Base-by-base conservation (phyloP, 2,797 vertebrate species). In the Sternarchorhynchus goeldii region DNA sequence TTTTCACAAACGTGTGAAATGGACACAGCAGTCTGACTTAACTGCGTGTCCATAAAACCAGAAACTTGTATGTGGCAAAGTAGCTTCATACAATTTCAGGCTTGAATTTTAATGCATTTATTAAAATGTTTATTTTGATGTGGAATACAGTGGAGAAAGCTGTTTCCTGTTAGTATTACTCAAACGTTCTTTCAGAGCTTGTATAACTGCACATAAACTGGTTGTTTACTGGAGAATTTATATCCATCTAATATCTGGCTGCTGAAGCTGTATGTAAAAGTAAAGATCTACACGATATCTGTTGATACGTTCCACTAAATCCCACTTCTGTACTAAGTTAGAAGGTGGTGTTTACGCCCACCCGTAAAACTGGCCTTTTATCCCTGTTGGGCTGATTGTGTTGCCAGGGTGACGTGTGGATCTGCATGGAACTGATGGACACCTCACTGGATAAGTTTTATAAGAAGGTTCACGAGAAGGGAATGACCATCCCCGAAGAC, bases 401-500 rank as follows among this genome's bases (percentile, higher is more conserved):
- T 85, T 80, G 76, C 71, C 88, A 99, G 97, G 98, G 98, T 0
- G 98, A 99, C 0, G 98, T 99, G 75, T 99, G 98, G 97, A 99
- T 99, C 89, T 99, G 97, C 83, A 99, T 99, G 98, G 98, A 99
- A 87, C 92, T 99, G 82, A 97, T 99, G 98, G 98, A 99, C 90
- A 99, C 97, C 0, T 99, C 98, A 58, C 90, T 99, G 94, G 98
- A 99, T 89, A 99, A 99, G 84, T 99, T 99, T 90, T 99, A 99
- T 88, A 99, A 99, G 88, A 94, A 95, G 1, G 98, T 99, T 55
- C 95, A 97, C 65, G 97, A 99, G 86, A 98, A 97, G 90, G 93
- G 94, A 78, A 92, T 93, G 90, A 95, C 94, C 2, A 98, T 99
- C 87, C 98, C 96, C 0, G 98, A 99, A 84, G 97, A 99, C 90